A percentile compares a stretch with the other conserved stretches of the same genome.
Conservation (phyloP, 2,888 invertebrate genomes). For the Argynnis bischoffii region DNA sequence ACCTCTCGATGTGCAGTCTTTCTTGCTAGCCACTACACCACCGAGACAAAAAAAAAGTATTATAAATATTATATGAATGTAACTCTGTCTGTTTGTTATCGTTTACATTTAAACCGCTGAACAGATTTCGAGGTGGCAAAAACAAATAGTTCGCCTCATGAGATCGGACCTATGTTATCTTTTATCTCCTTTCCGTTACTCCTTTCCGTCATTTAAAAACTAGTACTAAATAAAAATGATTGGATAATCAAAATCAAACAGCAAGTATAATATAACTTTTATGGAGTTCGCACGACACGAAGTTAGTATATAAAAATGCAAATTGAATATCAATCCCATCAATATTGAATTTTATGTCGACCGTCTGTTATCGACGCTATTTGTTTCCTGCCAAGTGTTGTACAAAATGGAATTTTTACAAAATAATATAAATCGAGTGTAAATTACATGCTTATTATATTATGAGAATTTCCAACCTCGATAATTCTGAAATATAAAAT, state of each 20-base stretch:
- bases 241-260: not conserved
- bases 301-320: constrained; percentile 28
- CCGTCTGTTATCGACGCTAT: constrained; percentile 19
- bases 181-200: too few relatives aligned
- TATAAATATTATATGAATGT: too few relatives aligned
- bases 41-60: too few relatives aligned
- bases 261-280: not conserved
- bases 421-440: not conserved
- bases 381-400: constrained; percentile 24
- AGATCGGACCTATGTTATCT: too few relatives aligned
- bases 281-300: not conserved
- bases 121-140: too few relatives aligned
- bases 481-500: not conserved
- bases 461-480: not conserved
- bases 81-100: too few relatives aligned
- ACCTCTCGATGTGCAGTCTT: too few relatives aligned
- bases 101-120: too few relatives aligned
- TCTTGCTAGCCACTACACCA: too few relatives aligned
- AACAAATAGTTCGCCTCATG: too few relatives aligned
- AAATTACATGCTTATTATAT: not conserved
- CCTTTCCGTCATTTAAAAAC: too few relatives aligned
- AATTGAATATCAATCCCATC: constrained; percentile 24
- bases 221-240: too few relatives aligned
- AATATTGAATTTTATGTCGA: constrained; percentile 30
- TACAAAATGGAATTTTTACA: constrained; percentile 10